These are phyloP conservation scores for Aythya baeri DNA, from an alignment of 2,113 vertebrate genomes.

Conservation along the genomic window DNA sequence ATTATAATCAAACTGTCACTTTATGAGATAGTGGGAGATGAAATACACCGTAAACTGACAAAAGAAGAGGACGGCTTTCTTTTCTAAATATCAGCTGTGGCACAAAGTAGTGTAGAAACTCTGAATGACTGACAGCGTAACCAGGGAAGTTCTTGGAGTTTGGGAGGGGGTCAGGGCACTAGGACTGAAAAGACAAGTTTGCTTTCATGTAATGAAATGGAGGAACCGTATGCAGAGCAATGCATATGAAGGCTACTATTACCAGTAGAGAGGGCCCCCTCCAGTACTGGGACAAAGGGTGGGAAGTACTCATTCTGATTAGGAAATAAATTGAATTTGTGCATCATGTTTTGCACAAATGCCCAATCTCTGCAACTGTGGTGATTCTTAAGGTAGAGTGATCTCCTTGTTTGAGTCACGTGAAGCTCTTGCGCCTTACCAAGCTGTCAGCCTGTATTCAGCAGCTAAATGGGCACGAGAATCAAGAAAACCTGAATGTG, in stretches of 20 bases:
- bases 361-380: background rate
- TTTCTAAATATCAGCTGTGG: constrained; percentile 5
- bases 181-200: background rate
- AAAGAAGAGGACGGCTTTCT: constrained; percentile 36
- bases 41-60: constrained; percentile 64
- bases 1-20: constrained; percentile 80
- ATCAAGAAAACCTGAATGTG: background rate
- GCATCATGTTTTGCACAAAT: rapidly evolving
- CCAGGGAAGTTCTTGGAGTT: background rate
- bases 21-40: constrained; percentile 66
- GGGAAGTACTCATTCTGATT: background rate
- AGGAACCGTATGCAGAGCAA: background rate
- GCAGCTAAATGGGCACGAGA: background rate
- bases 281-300: background rate
- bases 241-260: rapidly evolving
- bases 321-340: background rate
- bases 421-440: background rate
- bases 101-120: constrained; percentile 27
- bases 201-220: background rate
- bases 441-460: background rate
- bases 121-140: background rate
- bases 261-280: background rate
- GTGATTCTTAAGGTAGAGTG: background rate
- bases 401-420: background rate
- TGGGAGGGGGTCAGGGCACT: background rate